phyloP scores from a whole-genome alignment of 2,888 invertebrate genomes.

The Chalcosyrphus nemorum region DNA sequence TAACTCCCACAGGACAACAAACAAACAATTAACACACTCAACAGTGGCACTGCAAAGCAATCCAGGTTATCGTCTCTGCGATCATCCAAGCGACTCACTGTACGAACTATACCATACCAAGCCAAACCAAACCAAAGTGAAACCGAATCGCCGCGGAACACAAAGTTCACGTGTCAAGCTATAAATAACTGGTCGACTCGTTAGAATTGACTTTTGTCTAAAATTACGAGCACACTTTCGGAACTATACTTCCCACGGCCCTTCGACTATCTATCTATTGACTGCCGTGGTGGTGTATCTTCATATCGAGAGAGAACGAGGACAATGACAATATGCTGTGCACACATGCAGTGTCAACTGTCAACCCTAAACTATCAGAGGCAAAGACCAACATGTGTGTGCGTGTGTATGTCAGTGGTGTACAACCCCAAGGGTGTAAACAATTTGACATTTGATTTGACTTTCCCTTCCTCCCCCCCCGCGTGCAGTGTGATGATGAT shows the following conservation, averaged over 20 bases:
- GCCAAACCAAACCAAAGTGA: conserved; percentile 61
- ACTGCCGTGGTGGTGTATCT: conserved; percentile 49
- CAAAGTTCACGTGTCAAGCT: conserved; percentile 70
- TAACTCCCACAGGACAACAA: conserved; percentile 80
- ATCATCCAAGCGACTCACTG: conserved; percentile 21
- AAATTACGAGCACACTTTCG: conserved; percentile 67
- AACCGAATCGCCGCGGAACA: conserved; percentile 66
- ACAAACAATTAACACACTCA: conserved; percentile 81
- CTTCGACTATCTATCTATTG: conserved; percentile 7
- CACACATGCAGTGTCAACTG: conserved; percentile 34
- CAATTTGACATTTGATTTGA: conserved; percentile 72
- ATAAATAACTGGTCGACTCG: conserved; percentile 73
- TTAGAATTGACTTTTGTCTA: conserved; percentile 73
- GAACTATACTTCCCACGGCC: conserved; percentile 69
- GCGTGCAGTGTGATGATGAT: too few species aligned
- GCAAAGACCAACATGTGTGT: conserved; percentile 48
- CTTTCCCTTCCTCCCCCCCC: conserved; percentile 54
- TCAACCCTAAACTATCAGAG: conserved; percentile 61
- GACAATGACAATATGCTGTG: conserved; percentile 67
- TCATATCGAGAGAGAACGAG: conserved; percentile 51
- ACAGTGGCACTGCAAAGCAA: conserved; percentile 43
- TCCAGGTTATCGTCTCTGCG: conserved; percentile 60
- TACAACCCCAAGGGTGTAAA: conserved; percentile 65
- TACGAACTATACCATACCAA: background rate
- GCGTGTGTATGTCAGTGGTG: background rate